Evolutionary conservation across 1,140 invertebrate genomes (phyloP).

Genomic region (Ctenoplectra terminalis): DNA sequence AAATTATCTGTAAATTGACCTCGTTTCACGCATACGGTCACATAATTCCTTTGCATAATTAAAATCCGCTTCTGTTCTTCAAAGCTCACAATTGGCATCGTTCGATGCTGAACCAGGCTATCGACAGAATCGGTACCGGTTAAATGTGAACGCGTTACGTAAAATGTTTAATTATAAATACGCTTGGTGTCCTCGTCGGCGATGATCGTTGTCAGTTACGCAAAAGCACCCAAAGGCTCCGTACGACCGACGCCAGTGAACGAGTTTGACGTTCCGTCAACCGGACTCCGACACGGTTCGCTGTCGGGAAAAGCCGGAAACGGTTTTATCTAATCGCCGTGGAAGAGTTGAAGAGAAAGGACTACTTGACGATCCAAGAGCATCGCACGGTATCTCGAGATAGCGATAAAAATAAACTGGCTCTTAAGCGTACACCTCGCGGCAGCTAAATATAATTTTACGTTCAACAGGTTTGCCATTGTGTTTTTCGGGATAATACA

Average conservation of each 20-base stretch:
- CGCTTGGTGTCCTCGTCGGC: not conserved
- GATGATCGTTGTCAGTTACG: slow-evolving; percentile 16
- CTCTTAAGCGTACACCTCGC: not conserved
- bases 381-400: not conserved
- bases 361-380: not conserved
- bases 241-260: no score
- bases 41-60: no score
- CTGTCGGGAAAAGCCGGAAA: not conserved
- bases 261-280: not conserved
- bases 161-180: slow-evolving; percentile 50
- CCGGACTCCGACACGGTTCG: no score
- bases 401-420: slow-evolving; percentile 35
- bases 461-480: no score
- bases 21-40: no score
- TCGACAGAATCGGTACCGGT: slow-evolving; percentile 23
- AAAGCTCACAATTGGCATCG: no score
- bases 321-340: slow-evolving; percentile 24
- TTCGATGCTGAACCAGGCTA: no score
- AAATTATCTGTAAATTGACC: no score
- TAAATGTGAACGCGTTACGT: slow-evolving; percentile 35
- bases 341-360: not conserved
- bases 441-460: slow-evolving; percentile 14
- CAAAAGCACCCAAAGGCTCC: no score
- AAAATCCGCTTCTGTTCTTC: no score
- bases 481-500: no score